These are phyloP conservation scores for Oxycera nigricornis DNA, from an alignment of 2,888 invertebrate species.

Conservation along the genomic window DNA sequence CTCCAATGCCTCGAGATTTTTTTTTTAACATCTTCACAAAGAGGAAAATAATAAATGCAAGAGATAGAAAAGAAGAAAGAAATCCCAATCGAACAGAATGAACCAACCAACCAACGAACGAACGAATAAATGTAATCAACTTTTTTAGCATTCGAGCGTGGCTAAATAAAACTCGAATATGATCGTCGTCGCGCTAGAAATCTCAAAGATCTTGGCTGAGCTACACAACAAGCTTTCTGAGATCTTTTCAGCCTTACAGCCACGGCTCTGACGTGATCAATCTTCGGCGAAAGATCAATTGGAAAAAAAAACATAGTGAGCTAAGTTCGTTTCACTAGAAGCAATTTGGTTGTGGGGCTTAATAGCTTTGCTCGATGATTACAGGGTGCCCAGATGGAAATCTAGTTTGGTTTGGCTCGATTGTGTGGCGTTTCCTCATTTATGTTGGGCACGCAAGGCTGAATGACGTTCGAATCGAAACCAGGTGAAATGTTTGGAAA, in stretches of 20 bases:
- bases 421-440: background rate
- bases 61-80: background rate
- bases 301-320: conserved; percentile 11
- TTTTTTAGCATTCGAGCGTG: background rate
- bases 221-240: conserved; percentile 6
- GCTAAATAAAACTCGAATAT: conserved; percentile 18
- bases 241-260: background rate
- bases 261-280: conserved; percentile 18
- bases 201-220: background rate
- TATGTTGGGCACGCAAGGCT: too few species aligned
- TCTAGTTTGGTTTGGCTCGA: background rate
- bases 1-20: background rate
- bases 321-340: conserved; percentile 11
- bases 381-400: background rate
- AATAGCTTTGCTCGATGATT: background rate
- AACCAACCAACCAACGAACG: background rate
- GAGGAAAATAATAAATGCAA: too few species aligned
- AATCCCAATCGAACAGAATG: background rate
- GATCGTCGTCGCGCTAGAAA: conserved; percentile 7
- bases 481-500: too few species aligned
- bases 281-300: conserved; percentile 19
- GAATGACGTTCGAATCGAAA: too few species aligned
- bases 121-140: background rate
- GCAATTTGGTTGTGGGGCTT: background rate
- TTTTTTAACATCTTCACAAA: background rate